These are phyloP conservation scores for Eurytoma californica DNA, from an alignment of 2,888 invertebrate species.

Conservation along the genomic window DNA sequence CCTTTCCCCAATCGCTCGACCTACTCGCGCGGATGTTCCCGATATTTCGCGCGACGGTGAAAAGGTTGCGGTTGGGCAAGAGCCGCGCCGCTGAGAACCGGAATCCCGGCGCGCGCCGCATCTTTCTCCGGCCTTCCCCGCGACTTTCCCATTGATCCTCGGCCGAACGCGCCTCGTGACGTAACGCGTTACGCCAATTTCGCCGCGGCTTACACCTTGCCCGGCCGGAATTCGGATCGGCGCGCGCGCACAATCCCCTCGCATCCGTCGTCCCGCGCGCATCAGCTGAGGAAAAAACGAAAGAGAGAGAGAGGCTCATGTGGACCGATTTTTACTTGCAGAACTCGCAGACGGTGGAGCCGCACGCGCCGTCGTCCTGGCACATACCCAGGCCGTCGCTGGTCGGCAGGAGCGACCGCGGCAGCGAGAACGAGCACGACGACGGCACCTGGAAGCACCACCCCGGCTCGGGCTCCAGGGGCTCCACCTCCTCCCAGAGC, in stretches of 20 bases:
- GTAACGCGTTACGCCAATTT: no score
- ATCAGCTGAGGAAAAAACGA: neutral
- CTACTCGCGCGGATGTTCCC: neutral
- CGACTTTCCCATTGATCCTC: constrained; percentile 35
- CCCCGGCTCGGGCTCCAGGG: constrained; percentile 73
- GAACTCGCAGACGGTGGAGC: constrained; percentile 20
- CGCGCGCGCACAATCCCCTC: neutral
- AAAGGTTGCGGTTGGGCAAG: constrained; percentile 11
- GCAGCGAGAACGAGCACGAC: constrained; percentile 23
- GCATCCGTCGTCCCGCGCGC: neutral
- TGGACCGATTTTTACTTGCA: constrained; percentile 12
- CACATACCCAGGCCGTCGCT: constrained; percentile 53
- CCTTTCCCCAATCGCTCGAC: neutral
- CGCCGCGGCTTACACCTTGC: no score
- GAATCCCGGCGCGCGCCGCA: constrained; percentile 23
- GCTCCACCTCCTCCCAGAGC: constrained; percentile 80
- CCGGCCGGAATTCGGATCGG: neutral
- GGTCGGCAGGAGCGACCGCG: constrained; percentile 34
- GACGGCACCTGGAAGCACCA: constrained; percentile 82
- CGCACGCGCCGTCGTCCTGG: constrained; percentile 44
- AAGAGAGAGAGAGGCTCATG: neutral
- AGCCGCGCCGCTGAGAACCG: constrained; percentile 10
- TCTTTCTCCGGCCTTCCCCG: constrained; percentile 44
- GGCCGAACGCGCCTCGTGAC: neutral
- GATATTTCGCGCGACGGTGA: constrained; percentile 5